Evolutionary conservation across 2,113 vertebrate species (phyloP).

Genomic region (Cacatua alba): DNA sequence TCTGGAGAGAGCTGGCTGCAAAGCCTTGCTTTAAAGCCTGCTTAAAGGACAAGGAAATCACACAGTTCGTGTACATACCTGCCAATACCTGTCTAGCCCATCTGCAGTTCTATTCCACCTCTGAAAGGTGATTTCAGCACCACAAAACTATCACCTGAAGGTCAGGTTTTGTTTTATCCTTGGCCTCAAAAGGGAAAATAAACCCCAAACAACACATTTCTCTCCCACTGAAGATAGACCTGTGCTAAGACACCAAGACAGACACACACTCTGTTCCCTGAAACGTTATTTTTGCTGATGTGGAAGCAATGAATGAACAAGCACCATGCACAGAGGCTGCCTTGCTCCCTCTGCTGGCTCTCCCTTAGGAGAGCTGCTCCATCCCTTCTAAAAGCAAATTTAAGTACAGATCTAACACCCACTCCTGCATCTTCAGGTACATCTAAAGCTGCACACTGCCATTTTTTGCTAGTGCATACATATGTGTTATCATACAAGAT

Average conservation of each 20-base stretch:
- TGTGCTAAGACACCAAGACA: background rate
- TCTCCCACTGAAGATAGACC: rapidly evolving
- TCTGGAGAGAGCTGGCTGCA: background rate
- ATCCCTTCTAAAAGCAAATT: background rate
- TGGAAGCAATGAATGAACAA: background rate
- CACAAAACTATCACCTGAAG: background rate
- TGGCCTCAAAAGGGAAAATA: background rate
- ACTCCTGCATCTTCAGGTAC: background rate
- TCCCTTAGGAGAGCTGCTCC: background rate
- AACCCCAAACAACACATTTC: background rate
- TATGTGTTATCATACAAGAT: background rate
- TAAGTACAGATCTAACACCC: background rate
- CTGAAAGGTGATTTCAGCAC: background rate
- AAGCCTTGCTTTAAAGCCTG: background rate
- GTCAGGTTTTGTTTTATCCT: background rate
- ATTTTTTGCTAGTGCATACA: background rate
- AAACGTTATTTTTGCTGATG: background rate
- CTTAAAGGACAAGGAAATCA: background rate
- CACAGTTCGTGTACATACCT: background rate
- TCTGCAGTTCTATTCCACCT: background rate
- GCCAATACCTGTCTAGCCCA: background rate
- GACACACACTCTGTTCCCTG: rapidly evolving
- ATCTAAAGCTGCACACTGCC: background rate
- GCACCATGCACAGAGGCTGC: background rate
- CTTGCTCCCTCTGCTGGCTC: slow-evolving; percentile 32